Evolutionary conservation across 2,888 invertebrate genomes (phyloP), one percentile per base, ranked within the genome.

Genomic region (Steinernema carpocapsae): DNA sequence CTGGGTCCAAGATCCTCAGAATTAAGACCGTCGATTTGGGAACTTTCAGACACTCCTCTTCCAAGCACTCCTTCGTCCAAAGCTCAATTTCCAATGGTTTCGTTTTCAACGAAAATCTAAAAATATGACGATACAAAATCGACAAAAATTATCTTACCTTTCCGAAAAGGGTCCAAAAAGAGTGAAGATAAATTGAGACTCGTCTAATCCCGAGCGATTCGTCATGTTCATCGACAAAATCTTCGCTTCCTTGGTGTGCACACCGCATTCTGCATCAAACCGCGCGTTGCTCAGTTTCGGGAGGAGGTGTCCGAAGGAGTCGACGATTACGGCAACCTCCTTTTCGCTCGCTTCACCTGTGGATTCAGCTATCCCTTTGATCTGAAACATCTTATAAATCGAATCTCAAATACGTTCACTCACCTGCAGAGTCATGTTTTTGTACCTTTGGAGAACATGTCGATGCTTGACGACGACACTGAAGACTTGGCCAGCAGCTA

Each of bases 81-180:
- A 64, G 64, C 32, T 64, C 64, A 1, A 64, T 64, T 3, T 64
- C 64, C 12, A 6, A 32, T 64, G 17, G 12, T 17, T 14, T 17
- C 29, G 29, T 32, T 64, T 64, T 22, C 26, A 64, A 12, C 4
- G 37, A 64, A 37, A 64, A 64, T n/a, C 64, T 64, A 3, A 64
- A 17, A 37, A 29, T 1, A 32, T 17, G 22, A 22, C 37, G 3
- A 37, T 10, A 37, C 10, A 37, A 37, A 37, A 3, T 3, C 10
- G 37, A 10, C 37, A 37, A 10, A 56, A 24, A 3, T 2, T 56
- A 14, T 6, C 48, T 14, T 4, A 64, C 64, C 64, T 64, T 64
- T 64, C 64, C 17, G 64, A 29, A 64, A 64, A 64, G 3, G 64
- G 64, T 26, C 64, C 64, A 19, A 64, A 64, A 17, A 64, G 37